Evolutionary conservation across 2,113 vertebrate species (phyloP), one percentile per base, ranked within the genome.

Genomic region (Tychaedon coryphoeus): DNA sequence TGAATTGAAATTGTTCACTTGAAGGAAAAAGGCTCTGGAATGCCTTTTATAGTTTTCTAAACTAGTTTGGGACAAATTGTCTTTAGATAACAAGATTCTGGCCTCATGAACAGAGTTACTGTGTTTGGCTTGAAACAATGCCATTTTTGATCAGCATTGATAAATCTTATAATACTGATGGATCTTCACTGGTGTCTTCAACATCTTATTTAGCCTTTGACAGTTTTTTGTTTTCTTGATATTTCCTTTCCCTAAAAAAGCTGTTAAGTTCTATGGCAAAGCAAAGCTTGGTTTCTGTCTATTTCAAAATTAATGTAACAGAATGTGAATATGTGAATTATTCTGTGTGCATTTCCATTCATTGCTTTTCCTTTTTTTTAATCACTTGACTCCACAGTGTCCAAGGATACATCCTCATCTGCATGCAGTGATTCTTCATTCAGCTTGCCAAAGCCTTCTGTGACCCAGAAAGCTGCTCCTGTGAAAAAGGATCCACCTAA

Each of bases 401-500:
- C 92, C 51, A 96, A 74, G 91, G 96, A 97, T 83, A 50, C 88
- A 31, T 61, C 92, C 81, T 69, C 80, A 62, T 75, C 80, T 70
- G 57, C 80, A 12, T 56, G 57, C 15, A 66, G 94, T 87, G 83
- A 81, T 57, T 92, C 86, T 69, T 81, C 96, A 61, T 79, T 77
- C 64, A 97, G 94, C n/a, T 93, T 92, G 13, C 73, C 93, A 71
- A 97, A 97, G 78, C 43, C 87, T 65, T 75, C 67, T 45, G 31
- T 86, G 69, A 95, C 40, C 51, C 96, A 95, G 88, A 98, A 97
- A 96, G 56, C 88, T 9, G 26, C 81, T 67, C 51, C 88, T 29
- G 47, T 79, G 15, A 99, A 97, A 97, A 99, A 98, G 72, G 99
- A 99, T 26, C 82, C 82, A n/a, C 81, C 95, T 38, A 99, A 98